Evolutionary conservation across 2,888 invertebrate genomes (phyloP), one percentile per base, ranked within the genome.

Genomic region (Hemicrepidius hirtus): DNA sequence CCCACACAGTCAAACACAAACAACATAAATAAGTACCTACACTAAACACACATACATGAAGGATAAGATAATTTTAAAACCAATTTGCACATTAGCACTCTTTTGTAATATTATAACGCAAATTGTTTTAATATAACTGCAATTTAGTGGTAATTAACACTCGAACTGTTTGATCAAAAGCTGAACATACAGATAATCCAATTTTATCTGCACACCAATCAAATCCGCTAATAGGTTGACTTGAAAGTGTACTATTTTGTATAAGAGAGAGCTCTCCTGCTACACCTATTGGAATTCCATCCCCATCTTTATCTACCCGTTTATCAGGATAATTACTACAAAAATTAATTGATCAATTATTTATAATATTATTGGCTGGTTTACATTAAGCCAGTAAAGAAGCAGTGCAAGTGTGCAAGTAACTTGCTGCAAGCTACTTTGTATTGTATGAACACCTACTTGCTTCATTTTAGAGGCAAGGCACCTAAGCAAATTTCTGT

Each of bases 131-230:
- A 83, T 90, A 91, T 68, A 93, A 88, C 86, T 95, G 94, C 6
- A 98, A 89, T 87, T 96, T 97, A 0, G 98, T 98, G 7, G 95
- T 93, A 75, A 98, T 92, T 32, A 98, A 85, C 3, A 98, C 92
- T 40, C 98, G 89, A 4, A 98, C 87, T 68, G 92, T 92, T 86
- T 98, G 98, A 88, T 98, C 98, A 85, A 98, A 97, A 0, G 97
- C 91, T 0, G 96, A 95, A 82, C 96, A 95, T 0, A 97, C 93
- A 5, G 94, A 94, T 2, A 98, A 88, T 0, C 98, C 98, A 50
- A 91, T 87, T 84, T 97, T 97, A 84, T 98, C 97, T 0, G 92
- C 90, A 86, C 95, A 96, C 98, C 98, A 98, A 83, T 97, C 96
- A 77, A 96, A 92, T 9, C 94, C 91, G 82, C 94, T 94, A 75